These are phyloP conservation scores for Cavia porcellus DNA, from an alignment of 2,113 vertebrate genomes.

Conservation along the genomic window DNA sequence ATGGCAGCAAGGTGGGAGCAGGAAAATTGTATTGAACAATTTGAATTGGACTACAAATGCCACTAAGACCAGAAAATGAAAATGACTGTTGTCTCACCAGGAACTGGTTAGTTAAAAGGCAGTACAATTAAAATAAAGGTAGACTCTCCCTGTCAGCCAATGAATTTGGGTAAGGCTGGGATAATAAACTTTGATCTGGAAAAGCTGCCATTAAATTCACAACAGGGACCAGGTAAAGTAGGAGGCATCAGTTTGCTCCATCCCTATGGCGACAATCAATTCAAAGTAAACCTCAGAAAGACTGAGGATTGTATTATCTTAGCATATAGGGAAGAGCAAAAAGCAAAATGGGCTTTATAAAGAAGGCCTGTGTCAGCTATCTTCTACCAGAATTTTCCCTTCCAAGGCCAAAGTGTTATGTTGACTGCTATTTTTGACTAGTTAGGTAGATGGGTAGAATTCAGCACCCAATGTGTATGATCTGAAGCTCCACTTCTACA, in stretches of 20 bases:
- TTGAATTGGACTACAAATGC: constrained; percentile 69
- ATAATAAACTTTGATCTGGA: constrained; percentile 19
- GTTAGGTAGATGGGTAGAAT: not conserved
- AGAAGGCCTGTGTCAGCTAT: not conserved
- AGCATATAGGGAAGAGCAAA: constrained; percentile 16
- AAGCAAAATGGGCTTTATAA: not conserved
- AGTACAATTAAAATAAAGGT: constrained; percentile 47
- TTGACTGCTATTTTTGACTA: not conserved
- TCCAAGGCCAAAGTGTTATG: not conserved
- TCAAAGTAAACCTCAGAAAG: constrained; percentile 20
- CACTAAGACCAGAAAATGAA: constrained; percentile 54
- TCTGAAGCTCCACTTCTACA: not conserved
- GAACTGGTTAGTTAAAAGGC: constrained; percentile 63
- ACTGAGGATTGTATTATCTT: not conserved
- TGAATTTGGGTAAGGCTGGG: not conserved
- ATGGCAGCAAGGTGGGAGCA: constrained; percentile 69
- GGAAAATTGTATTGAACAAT: constrained; percentile 1
- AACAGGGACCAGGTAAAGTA: constrained; percentile 21
- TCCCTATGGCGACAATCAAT: constrained; percentile 34
- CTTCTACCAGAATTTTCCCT: not conserved
- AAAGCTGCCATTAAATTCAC: constrained; percentile 34
- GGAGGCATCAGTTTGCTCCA: not conserved
- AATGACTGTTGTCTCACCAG: constrained; percentile 44
- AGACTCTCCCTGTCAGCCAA: not conserved
- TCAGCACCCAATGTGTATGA: not conserved